Evolutionary conservation across 2,113 vertebrate species (phyloP).

Genomic region (Gallinago undulata): DNA sequence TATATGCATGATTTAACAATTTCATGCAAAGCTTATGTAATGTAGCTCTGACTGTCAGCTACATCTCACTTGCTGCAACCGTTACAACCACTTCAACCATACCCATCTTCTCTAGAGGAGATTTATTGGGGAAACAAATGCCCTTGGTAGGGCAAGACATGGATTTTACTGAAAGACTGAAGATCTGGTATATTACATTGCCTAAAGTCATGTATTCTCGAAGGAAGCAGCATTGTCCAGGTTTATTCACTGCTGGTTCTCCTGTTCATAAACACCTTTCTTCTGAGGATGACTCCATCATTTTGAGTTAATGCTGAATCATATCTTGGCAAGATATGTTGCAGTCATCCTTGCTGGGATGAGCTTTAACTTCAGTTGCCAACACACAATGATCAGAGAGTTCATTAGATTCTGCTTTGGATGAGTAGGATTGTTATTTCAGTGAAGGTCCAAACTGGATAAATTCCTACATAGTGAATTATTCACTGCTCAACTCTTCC

Average conservation of each 20-base stretch:
- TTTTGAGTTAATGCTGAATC: not conserved
- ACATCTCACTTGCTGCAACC: not conserved
- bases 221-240: not conserved
- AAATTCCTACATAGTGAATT: not conserved
- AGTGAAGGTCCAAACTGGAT: not conserved
- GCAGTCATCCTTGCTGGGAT: not conserved
- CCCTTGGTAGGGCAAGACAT: not conserved
- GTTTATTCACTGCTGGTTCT: not conserved
- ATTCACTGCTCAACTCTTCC: not conserved
- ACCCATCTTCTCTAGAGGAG: not conserved
- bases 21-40: conserved; percentile 25
- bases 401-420: not conserved
- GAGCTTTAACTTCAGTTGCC: not conserved
- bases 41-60: not conserved
- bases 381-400: not conserved
- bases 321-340: not conserved
- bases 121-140: not conserved
- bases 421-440: not conserved
- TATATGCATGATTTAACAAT: not conserved
- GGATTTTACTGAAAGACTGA: not conserved
- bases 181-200: not conserved
- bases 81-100: not conserved
- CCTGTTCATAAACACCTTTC: not conserved
- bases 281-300: not conserved
- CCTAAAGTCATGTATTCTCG: not conserved